Conservation (phyloP, 30 jellyfish, hydroid and myxozoan genomes). For the Sanderia malayensis region DNA sequence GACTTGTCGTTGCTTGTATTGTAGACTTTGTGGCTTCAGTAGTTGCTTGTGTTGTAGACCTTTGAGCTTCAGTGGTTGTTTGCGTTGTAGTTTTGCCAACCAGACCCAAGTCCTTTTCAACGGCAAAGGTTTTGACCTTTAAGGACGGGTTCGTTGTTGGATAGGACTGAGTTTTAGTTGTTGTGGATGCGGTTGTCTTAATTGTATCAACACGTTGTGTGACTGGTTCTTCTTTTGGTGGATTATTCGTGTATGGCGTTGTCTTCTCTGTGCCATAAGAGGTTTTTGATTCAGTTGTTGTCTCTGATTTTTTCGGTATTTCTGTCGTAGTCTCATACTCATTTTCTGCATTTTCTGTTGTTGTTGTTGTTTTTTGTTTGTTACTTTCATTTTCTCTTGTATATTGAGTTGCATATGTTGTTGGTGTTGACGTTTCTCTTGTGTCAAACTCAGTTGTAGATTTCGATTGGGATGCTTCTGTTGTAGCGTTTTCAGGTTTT, state of each 20-base stretch:
- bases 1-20: conserved; percentile 16
- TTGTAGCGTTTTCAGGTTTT: conserved; percentile 1
- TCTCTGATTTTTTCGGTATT: not conserved
- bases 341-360: not conserved
- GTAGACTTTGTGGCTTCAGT: not conserved
- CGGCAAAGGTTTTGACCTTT: conserved; percentile 7
- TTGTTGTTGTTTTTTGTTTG: not conserved
- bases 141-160: not conserved
- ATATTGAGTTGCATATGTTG: not conserved
- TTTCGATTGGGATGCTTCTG: not conserved
- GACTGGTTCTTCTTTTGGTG: not conserved
- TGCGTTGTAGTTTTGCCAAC: not conserved
- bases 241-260: conserved; percentile 7
- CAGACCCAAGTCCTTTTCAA: not conserved
- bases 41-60: not conserved
- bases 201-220: conserved; percentile 8
- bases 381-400: conserved; percentile 5
- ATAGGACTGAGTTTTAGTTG: not conserved
- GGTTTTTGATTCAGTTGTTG: not conserved
- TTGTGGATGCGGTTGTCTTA: not conserved
- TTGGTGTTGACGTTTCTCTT: conserved; percentile 8
- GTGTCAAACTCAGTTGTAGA: conserved; percentile 13
- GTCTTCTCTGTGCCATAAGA: not conserved
- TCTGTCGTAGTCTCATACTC: conserved; percentile 20
- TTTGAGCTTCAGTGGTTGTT: conserved; percentile 9